Evolutionary conservation across 2,797 vertebrate genomes (phyloP).

Genomic region (Limnodromus scolopaceus): DNA sequence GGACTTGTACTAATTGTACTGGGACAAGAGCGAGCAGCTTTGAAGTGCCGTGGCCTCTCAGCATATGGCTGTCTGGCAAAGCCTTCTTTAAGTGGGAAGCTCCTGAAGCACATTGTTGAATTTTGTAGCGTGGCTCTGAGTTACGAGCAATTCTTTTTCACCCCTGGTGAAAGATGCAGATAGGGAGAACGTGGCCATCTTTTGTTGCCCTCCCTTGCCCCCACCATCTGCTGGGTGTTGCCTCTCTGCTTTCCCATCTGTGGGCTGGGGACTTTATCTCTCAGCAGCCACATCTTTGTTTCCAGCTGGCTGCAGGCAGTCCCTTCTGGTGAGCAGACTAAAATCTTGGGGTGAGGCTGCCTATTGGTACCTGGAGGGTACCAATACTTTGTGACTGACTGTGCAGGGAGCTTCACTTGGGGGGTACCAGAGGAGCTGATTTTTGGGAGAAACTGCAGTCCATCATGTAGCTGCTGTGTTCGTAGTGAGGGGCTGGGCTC

Average conservation of each 20-base stretch:
- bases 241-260: conserved; percentile 42
- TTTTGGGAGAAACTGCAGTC: not conserved
- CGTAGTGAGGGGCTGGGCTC: fast-evolving
- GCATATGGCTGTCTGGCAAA: not conserved
- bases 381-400: not conserved
- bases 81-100: not conserved
- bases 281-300: not conserved
- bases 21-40: not conserved
- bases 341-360: not conserved
- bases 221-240: conserved; percentile 28
- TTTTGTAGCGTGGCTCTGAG: not conserved
- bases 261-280: not conserved
- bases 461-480: not conserved
- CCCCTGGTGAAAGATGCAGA: not conserved
- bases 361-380: not conserved
- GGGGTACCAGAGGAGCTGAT: not conserved
- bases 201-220: not conserved
- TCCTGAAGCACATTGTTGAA: not conserved
- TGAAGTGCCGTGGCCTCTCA: not conserved
- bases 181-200: not conserved
- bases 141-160: not conserved
- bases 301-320: conserved; percentile 15
- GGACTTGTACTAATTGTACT: not conserved
- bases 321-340: not conserved
- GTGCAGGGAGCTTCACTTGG: not conserved